A percentile compares a stretch with the other conserved stretches of the same genome.
Conservation (phyloP, 2,888 invertebrate species). For the Ochlodes sylvanus region DNA sequence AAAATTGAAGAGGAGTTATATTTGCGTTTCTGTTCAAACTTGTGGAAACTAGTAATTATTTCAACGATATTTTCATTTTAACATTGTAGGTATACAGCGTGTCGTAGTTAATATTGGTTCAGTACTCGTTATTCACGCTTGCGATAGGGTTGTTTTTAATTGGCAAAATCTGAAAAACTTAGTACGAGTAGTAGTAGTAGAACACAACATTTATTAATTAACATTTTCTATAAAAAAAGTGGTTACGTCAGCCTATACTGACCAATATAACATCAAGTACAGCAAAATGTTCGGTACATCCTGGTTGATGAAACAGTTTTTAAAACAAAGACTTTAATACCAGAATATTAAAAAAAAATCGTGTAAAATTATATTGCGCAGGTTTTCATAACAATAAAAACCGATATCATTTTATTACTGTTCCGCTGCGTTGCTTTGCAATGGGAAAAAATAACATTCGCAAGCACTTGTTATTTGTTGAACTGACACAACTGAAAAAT, state of each 20-base stretch:
- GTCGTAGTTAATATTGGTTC: too few relatives aligned
- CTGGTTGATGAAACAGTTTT: too few relatives aligned
- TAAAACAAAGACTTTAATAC: neutral
- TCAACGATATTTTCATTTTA: neutral
- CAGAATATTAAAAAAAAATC: neutral
- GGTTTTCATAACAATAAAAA: conserved; percentile 28
- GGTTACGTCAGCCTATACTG: too few relatives aligned
- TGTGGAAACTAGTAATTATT: neutral
- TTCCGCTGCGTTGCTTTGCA: conserved; percentile 7
- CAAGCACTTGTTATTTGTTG: conserved; percentile 8
- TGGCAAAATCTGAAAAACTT: too few relatives aligned
- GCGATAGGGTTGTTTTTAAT: too few relatives aligned
- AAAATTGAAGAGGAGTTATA: neutral
- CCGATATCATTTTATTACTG: conserved; percentile 23
- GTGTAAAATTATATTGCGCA: conserved; percentile 8
- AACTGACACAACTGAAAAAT: conserved; percentile 34
- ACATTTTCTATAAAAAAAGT: too few relatives aligned
- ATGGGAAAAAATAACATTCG: conserved; percentile 15
- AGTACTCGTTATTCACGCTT: too few relatives aligned
- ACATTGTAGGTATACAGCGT: too few relatives aligned
- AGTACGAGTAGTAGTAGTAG: too few relatives aligned
- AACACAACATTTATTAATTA: too few relatives aligned
- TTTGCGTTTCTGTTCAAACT: neutral
- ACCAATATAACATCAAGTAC: too few relatives aligned
- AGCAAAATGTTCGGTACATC: too few relatives aligned